These are phyloP conservation scores for Holcopasites calliopsidis DNA, from an alignment of 1,140 invertebrate species.

Conservation along the genomic window DNA sequence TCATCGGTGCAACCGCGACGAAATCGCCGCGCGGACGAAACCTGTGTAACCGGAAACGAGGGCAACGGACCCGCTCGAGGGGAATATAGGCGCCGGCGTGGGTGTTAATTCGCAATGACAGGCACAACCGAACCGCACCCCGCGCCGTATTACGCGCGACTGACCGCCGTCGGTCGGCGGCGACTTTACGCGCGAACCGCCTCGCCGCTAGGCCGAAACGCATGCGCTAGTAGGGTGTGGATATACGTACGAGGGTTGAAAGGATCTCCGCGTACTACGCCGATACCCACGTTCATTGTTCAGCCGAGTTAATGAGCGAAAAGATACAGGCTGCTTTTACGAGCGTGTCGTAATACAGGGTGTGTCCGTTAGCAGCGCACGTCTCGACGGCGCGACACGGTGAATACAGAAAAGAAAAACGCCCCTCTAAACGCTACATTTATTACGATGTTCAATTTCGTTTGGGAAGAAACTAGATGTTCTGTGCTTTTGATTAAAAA, in stretches of 20 bases:
- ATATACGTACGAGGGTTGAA: conserved; percentile 56
- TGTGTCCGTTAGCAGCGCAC: conserved; percentile 3
- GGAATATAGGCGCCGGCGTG: too few species aligned
- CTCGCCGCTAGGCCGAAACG: conserved; percentile 26
- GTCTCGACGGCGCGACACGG: too few species aligned
- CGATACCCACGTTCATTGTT: conserved; percentile 59
- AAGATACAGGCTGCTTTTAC: conserved; percentile 45
- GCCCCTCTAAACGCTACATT: too few species aligned
- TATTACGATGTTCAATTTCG: too few species aligned
- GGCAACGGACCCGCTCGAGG: too few species aligned
- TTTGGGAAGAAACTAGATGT: too few species aligned
- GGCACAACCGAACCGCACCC: conserved; percentile 51
- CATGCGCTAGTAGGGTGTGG: conserved; percentile 59
- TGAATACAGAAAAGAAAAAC: too few species aligned
- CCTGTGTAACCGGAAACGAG: too few species aligned
- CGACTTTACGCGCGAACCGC: conserved; percentile 63
- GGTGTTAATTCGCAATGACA: too few species aligned
- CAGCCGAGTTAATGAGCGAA: conserved; percentile 58
- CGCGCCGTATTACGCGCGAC: conserved; percentile 58
- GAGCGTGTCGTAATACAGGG: conserved; percentile 23
- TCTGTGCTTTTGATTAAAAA: too few species aligned
- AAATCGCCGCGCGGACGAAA: neutral
- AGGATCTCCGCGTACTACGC: conserved; percentile 59
- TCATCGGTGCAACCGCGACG: neutral
- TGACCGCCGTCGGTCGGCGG: conserved; percentile 45